phyloP scores from a whole-genome alignment of 1,140 invertebrate species.

The Daktulosphaira vitifoliae region DNA sequence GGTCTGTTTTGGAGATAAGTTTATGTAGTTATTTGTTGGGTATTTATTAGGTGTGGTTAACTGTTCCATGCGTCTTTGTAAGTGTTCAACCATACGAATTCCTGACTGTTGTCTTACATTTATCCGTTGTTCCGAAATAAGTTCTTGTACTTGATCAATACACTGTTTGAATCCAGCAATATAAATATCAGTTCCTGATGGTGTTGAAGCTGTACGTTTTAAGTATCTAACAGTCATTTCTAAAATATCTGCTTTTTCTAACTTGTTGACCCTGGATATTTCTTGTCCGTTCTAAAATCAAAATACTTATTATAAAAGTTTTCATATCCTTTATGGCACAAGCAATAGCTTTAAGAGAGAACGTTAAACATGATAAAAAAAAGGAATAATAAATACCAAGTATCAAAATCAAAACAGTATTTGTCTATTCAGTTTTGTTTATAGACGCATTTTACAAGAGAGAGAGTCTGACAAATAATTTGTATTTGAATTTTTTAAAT shows the following conservation, averaged over 20 bases:
- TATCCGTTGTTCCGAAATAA: slow-evolving; percentile 20
- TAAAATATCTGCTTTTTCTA: slow-evolving; percentile 94
- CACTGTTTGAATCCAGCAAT: slow-evolving; percentile 50
- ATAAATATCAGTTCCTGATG: slow-evolving; percentile 59
- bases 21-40: neutral
- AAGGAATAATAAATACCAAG: too few species aligned
- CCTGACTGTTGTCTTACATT: slow-evolving; percentile 1
- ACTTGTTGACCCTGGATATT: slow-evolving; percentile 50
- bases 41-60: neutral
- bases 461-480: too few species aligned
- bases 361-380: too few species aligned
- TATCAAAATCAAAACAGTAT: too few species aligned
- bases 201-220: slow-evolving; percentile 61
- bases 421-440: too few species aligned
- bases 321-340: too few species aligned
- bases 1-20: neutral
- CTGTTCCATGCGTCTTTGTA: slow-evolving; percentile 19
- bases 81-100: slow-evolving; percentile 34
- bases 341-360: too few species aligned
- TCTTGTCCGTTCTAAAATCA: slow-evolving; percentile 28
- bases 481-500: too few species aligned
- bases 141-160: slow-evolving; percentile 9
- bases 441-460: too few species aligned
- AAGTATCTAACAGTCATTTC: slow-evolving; percentile 94
- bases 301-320: neutral